Evolutionary conservation across 2,113 vertebrate species (phyloP).

Genomic region (Chaetorhynchus papuensis): DNA sequence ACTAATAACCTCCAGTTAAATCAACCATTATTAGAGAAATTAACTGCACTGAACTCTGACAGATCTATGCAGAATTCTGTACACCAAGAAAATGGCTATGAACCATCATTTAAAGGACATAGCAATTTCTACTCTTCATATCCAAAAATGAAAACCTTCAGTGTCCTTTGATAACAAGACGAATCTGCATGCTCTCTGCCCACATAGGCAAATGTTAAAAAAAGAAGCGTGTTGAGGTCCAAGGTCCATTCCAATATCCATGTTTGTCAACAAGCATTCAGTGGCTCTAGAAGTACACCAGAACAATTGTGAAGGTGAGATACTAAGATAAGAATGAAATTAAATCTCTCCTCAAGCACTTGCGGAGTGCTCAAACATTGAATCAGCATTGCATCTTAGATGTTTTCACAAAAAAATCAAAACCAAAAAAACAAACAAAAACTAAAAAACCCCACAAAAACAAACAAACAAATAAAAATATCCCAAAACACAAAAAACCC

Average conservation of each 20-base stretch:
- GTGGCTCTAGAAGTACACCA: neutral
- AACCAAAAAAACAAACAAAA: neutral
- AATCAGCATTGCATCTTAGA: neutral
- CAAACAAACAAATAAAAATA: neutral
- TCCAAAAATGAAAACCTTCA: neutral
- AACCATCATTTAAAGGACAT: neutral
- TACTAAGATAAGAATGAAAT: neutral
- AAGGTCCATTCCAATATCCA: neutral
- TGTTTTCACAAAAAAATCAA: neutral
- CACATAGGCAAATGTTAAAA: neutral
- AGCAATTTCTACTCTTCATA: neutral
- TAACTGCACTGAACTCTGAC: neutral
- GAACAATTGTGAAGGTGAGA: neutral
- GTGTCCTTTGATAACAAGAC: neutral
- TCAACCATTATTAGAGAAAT: neutral
- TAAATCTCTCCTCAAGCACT: neutral
- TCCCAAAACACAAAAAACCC: neutral
- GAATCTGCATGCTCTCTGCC: neutral
- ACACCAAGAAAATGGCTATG: neutral
- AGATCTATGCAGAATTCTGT: neutral
- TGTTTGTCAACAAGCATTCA: neutral
- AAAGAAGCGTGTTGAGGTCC: neutral
- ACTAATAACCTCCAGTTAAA: neutral
- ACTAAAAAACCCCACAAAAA: neutral
- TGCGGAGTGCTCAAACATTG: fast-evolving